Evolutionary conservation across 2,113 vertebrate species (phyloP), one percentile per base, ranked within the genome.

Genomic region (Etia nguti): DNA sequence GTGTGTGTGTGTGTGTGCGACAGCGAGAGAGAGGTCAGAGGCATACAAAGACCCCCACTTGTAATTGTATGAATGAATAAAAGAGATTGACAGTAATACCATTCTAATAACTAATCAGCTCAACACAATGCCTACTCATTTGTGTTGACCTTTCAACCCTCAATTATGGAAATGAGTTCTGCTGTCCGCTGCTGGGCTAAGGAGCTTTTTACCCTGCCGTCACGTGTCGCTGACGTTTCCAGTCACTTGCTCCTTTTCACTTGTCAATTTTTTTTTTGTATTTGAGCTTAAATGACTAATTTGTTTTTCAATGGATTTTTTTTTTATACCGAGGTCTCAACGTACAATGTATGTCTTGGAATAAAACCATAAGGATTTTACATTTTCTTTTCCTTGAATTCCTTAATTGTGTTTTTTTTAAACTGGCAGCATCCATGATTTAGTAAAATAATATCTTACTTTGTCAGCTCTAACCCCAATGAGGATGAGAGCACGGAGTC

Each of bases 51-150:
- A 88, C 90, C 88, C 86, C 89, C 82, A 89, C 92, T 95, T 94
- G 91, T 94, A 94, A 95, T 94, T 90, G 92, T 95, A 92, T 81
- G 91, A 93, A 92, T 93, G 94, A 94, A 95, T 95, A 94, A 94
- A 91, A 95, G 92, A 94, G 94, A 96, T 94, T 95, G 95, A 95
- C 93, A 95, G 93, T 96, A 95, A 96, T 96, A 95, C 95, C 93
- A 91, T 94, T 95, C 94, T 96, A 96, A 96, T 96, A 96, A 96
- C 95, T 96, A 96, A 96, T 97, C 94, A 93, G 95, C 94, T 94
- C 95, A 94, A 93, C 94, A 96, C 93, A 94, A 94, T 95, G 94
- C 90, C 93, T 92, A 87, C 93, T 95, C 95, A 96, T 96, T 96
- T 96, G 93, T 26, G 90, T 93, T 96, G 96, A 96, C 96, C 96